Evolutionary conservation across 2,888 invertebrate species (phyloP).

Genomic region (Acanthococcus lagerstroemiae): DNA sequence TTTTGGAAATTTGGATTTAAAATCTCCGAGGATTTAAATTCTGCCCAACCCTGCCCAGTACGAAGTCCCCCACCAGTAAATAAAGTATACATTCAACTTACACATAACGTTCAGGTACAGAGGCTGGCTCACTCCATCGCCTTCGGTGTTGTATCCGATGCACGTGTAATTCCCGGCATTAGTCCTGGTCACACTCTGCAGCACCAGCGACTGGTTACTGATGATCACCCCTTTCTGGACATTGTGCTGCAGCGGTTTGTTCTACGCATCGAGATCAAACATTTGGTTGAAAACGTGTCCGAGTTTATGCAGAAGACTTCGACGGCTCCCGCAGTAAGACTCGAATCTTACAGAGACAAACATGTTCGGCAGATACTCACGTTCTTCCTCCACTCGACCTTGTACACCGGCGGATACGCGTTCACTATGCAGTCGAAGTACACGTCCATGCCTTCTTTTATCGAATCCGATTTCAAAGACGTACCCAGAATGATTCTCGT

Average conservation of each 20-base stretch:
- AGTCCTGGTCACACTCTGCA: conserved; percentile 66
- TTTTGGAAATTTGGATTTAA: too few species aligned
- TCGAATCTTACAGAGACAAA: not conserved
- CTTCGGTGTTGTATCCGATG: conserved; percentile 82
- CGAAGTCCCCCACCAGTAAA: too few species aligned
- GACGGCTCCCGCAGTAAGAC: not conserved
- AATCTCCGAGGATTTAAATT: too few species aligned
- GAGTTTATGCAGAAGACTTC: not conserved
- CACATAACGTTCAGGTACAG: conserved; percentile 81
- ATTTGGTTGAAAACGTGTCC: not conserved
- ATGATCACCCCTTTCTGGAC: conserved; percentile 78
- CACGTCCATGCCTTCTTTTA: conserved; percentile 70
- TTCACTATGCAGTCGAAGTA: conserved; percentile 70
- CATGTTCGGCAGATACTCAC: conserved; percentile 54
- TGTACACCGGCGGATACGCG: conserved; percentile 66
- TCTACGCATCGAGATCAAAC: conserved; percentile 45
- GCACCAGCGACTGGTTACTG: conserved; percentile 67
- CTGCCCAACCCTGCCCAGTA: too few species aligned
- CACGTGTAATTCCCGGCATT: conserved; percentile 83
- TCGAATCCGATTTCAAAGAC: conserved; percentile 65
- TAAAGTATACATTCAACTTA: too few species aligned
- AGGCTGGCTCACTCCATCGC: conserved; percentile 72
- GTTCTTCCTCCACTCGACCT: conserved; percentile 70
- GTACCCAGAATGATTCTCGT: conserved; percentile 59
- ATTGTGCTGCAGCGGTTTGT: conserved; percentile 73